A percentile compares a stretch with the other conserved stretches of the same genome.
Conservation (phyloP, 2,888 invertebrate genomes). For the Tipula lateralis region DNA sequence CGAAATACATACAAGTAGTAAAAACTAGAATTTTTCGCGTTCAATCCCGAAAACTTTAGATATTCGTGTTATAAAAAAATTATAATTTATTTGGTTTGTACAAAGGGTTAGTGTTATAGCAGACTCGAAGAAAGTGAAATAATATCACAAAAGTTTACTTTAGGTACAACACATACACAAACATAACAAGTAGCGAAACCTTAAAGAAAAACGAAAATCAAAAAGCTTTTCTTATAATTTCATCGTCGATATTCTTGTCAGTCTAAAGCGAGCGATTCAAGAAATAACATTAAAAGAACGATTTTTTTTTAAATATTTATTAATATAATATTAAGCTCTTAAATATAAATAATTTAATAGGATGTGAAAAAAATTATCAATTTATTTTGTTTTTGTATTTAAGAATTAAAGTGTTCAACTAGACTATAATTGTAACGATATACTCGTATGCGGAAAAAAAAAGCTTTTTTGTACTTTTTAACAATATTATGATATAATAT, state of each 20-base stretch:
- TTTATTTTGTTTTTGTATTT: neutral
- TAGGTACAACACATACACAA: neutral
- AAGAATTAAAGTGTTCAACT: neutral
- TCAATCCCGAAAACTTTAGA: neutral
- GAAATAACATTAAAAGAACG: neutral
- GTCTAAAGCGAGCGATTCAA: constrained; percentile 7
- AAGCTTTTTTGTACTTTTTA: neutral
- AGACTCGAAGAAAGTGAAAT: constrained; percentile 27
- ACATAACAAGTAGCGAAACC: neutral
- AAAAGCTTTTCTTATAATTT: neutral
- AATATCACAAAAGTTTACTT: neutral
- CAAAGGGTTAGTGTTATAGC: constrained; percentile 2
- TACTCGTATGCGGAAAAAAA: neutral
- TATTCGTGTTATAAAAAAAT: neutral
- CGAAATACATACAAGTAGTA: neutral
- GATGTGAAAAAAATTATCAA: neutral
- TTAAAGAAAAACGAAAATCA: neutral
- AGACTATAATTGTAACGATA: neutral
- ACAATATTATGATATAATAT: neutral
- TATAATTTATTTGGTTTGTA: neutral
- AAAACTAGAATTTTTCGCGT: neutral
- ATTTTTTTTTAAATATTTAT: neutral
- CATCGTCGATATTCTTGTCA: neutral
- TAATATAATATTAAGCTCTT: neutral
- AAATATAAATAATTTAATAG: neutral